Percentiles rank a stretch among this genome's conserved stretches.
Evolutionary conservation across 2,888 invertebrate genomes (phyloP).

Genomic region (Stenodema calcarata): DNA sequence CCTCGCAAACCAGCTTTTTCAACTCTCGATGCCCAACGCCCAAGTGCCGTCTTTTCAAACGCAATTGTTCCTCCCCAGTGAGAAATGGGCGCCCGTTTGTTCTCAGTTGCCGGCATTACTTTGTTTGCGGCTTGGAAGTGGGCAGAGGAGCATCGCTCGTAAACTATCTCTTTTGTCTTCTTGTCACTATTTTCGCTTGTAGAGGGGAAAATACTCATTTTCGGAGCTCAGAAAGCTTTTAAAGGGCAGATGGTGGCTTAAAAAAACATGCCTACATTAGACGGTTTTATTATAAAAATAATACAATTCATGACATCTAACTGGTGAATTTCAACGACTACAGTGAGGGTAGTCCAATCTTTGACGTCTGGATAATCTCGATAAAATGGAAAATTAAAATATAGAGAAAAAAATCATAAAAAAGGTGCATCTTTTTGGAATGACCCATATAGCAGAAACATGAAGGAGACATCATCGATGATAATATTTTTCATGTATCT

Average conservation of each 20-base stretch:
- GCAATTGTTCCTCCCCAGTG: conserved; percentile 19
- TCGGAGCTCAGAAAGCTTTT: background rate
- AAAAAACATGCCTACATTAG: too few species aligned
- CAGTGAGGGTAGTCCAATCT: too few species aligned
- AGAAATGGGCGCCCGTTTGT: conserved; percentile 37
- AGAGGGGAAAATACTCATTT: background rate
- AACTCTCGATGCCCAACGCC: background rate
- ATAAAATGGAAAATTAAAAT: too few species aligned
- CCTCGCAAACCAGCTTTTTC: conserved; percentile 8
- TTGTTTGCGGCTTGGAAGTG: background rate
- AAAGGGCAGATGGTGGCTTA: background rate
- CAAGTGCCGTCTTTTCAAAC: conserved; percentile 12
- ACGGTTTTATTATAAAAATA: too few species aligned
- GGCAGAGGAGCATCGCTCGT: conserved; percentile 10
- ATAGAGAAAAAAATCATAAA: too few species aligned
- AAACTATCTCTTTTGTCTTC: conserved; percentile 37
- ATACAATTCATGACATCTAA: too few species aligned
- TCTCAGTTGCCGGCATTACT: background rate
- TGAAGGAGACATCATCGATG: too few species aligned
- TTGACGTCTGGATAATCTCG: too few species aligned
- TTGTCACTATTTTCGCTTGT: conserved; percentile 29
- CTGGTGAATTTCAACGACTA: too few species aligned
- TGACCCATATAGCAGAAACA: too few species aligned
- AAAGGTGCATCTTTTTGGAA: too few species aligned
- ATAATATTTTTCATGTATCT: too few species aligned